Base-by-base conservation (phyloP, 2,113 vertebrate species). In the Tychaedon coryphoeus region DNA sequence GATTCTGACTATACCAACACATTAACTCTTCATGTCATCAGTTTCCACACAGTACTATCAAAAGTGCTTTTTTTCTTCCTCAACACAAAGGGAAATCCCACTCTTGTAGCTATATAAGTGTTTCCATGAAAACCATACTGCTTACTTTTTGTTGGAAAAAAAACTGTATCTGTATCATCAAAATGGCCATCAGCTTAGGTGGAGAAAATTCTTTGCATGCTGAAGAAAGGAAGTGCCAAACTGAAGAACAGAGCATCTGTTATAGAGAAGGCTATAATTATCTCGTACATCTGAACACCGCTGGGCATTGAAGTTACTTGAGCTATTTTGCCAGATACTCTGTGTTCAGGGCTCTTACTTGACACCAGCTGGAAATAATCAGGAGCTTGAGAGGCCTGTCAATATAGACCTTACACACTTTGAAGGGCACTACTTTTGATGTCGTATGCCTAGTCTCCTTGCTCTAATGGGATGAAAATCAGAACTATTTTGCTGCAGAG, bases 201-300 rank as follows among this genome's bases (percentile, higher is more conserved):
- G 78, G 38, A 81, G 48, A 91, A 96, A 95, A 87, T 80, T 80
- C 80, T 87, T 81, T 95, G 80, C 82, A 86, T 12, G 4, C 79
- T 86, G 78, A 97, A 89, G 23, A 78, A 88, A 19, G 50, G 58
- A 96, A 91, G 36, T 87, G 79, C 96, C 96, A 96, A 96, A 81
- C 14, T 28, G 24, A 51, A 78, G 67, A 95, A 92, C 53, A 92
- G 75, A 96, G 87, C 94, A 95, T 96, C 90, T 96, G 96, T 86
- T 93, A n/a, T 31, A 58, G 83, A 96, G 72, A 88, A 90, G 38
- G 54, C 65, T 93, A 31, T 92, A 95, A 96, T 96, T 97, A 96
- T 89, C 85, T 91, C 86, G 34, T 40, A 79, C 81, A 88, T 96
- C 85, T 95, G 92, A 97, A 93, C 90, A 96, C 88, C 40, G 2